Evolutionary conservation across 2,888 invertebrate genomes (phyloP).

Genomic region (Malthinus seriepunctatus): DNA sequence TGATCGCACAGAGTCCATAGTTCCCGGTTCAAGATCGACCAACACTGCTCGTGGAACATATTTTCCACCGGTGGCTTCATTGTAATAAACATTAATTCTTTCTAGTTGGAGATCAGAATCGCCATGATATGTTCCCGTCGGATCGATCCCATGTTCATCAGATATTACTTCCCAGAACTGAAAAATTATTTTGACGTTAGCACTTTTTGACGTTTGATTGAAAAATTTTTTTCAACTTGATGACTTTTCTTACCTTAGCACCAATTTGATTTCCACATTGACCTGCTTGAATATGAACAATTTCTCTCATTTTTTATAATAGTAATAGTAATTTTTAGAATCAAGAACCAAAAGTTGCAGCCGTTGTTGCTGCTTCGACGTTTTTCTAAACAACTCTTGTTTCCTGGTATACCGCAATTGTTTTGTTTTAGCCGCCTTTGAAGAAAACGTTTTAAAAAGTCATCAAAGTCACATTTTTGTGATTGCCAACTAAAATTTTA

Average conservation of each 20-base stretch:
- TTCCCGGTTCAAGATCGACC: slow-evolving; percentile 94
- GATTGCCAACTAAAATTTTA: too few relatives aligned
- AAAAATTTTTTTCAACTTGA: neutral
- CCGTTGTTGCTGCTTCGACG: slow-evolving; percentile 30
- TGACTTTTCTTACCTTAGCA: slow-evolving; percentile 71
- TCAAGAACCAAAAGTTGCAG: slow-evolving; percentile 46
- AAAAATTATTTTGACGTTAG: slow-evolving; percentile 28
- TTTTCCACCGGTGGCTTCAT: slow-evolving; percentile 90
- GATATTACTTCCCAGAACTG: slow-evolving; percentile 97
- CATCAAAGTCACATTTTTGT: too few relatives aligned
- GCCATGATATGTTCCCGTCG: slow-evolving; percentile 86
- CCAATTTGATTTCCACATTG: slow-evolving; percentile 87
- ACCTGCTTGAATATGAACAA: slow-evolving; percentile 82
- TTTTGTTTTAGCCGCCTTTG: neutral
- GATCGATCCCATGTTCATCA: slow-evolving; percentile 92
- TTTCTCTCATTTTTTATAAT: slow-evolving; percentile 74
- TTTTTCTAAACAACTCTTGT: slow-evolving; percentile 39
- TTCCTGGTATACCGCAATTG: slow-evolving; percentile 8
- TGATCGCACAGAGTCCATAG: slow-evolving; percentile 95
- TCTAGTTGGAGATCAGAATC: slow-evolving; percentile 91
- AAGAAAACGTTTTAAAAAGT: too few relatives aligned
- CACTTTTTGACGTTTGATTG: neutral
- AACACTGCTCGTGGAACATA: slow-evolving; percentile 93
- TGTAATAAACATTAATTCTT: slow-evolving; percentile 94
- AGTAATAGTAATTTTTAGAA: slow-evolving; percentile 42